phyloP scores from a whole-genome alignment of 2,113 vertebrate species.

The Seriola rivoliana region DNA sequence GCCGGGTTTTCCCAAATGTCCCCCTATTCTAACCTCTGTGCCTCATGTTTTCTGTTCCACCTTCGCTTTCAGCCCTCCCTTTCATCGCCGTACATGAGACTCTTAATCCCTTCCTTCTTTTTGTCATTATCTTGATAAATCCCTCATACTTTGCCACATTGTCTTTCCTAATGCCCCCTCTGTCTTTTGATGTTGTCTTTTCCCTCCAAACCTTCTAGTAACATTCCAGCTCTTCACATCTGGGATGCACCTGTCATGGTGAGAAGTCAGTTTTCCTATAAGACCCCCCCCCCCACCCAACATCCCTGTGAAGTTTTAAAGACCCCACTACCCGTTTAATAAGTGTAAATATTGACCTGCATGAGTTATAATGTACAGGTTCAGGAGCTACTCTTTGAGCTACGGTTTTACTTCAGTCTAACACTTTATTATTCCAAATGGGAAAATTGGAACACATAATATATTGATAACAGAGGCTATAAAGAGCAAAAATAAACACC shows the following conservation, averaged over 20 bases:
- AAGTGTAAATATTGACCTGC: constrained; percentile 35
- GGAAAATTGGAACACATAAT: neutral
- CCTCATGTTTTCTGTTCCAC: neutral
- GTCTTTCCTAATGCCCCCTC: neutral
- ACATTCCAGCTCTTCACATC: constrained; percentile 51
- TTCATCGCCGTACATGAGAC: neutral
- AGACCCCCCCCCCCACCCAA: neutral
- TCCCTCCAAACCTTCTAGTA: constrained; percentile 1
- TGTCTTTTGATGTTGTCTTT: constrained; percentile 1
- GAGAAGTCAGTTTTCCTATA: constrained; percentile 41
- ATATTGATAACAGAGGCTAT: too few species aligned
- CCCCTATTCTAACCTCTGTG: neutral
- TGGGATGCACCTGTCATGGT: constrained; percentile 62
- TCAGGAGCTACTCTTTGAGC: neutral
- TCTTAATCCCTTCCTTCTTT: constrained; percentile 14
- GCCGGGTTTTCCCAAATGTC: neutral
- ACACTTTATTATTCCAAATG: neutral
- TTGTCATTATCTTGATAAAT: constrained; percentile 23
- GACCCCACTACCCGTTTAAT: neutral
- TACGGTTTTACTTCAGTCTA: neutral
- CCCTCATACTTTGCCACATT: constrained; percentile 8
- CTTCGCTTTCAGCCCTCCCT: neutral
- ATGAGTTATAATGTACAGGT: neutral
- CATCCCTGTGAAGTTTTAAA: constrained; percentile 17
- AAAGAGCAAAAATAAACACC: neutral